A percentile compares a stretch with the other conserved stretches of the same genome.
Evolutionary conservation across 2,888 invertebrate genomes (phyloP).

Genomic region (Drosophila rubida): DNA sequence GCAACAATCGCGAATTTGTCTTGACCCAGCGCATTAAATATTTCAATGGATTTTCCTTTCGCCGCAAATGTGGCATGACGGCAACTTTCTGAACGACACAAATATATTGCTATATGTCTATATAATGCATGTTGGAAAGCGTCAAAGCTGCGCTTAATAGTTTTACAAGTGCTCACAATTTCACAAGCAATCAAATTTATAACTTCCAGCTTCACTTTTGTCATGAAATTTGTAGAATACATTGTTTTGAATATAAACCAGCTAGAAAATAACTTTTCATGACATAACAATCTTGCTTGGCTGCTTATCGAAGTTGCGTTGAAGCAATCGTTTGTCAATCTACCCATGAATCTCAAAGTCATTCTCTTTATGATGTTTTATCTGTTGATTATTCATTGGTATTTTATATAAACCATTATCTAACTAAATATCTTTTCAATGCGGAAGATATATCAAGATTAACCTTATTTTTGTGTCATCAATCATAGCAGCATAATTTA

Average conservation of each 20-base stretch:
- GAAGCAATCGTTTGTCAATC: not conserved
- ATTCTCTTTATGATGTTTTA: not conserved
- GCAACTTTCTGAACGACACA: slow-evolving; percentile 3
- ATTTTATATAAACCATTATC: not conserved
- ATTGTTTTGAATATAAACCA: too few relatives aligned
- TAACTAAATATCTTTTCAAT: not conserved
- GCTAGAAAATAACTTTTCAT: not conserved
- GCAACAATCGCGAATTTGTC: slow-evolving; percentile 14
- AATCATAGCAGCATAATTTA: not conserved
- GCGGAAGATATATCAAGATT: slow-evolving; percentile 1
- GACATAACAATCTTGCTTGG: not conserved
- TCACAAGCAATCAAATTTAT: too few relatives aligned
- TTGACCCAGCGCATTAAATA: slow-evolving; percentile 21
- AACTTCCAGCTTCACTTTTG: too few relatives aligned
- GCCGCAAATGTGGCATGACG: slow-evolving; percentile 26
- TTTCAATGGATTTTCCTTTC: slow-evolving; percentile 21
- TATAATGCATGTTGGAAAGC: not conserved
- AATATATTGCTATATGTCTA: not conserved
- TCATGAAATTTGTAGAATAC: too few relatives aligned
- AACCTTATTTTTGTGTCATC: not conserved
- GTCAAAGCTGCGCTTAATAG: not conserved
- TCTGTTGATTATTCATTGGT: too few relatives aligned
- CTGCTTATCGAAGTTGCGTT: not conserved
- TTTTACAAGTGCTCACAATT: too few relatives aligned
- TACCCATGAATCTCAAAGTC: not conserved